Conservation (phyloP, 1,140 invertebrate genomes). For the Orius insidiosus region DNA sequence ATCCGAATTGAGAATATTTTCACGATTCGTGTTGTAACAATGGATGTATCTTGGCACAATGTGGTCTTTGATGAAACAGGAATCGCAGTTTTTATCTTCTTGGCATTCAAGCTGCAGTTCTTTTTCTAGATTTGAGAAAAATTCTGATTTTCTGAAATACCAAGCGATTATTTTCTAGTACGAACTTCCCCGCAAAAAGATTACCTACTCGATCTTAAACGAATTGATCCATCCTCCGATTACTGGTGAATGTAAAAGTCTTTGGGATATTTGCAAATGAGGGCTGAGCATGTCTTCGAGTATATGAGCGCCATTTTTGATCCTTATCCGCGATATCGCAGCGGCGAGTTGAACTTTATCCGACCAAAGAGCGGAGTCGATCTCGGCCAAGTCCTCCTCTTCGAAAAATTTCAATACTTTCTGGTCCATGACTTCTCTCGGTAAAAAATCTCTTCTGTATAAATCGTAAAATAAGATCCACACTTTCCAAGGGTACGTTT, state of each 20-base stretch:
- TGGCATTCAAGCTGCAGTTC: too few species aligned
- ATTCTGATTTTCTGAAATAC: not conserved
- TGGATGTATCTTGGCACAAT: constrained; percentile 11
- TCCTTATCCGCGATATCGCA: constrained; percentile 45
- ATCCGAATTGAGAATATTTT: constrained; percentile 9
- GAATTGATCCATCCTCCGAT: constrained; percentile 59
- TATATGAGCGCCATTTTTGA: constrained; percentile 45
- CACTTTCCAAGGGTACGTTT: constrained; percentile 20
- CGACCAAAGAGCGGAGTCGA: constrained; percentile 41
- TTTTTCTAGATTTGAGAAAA: not conserved
- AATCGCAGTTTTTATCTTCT: too few species aligned
- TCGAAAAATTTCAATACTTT: constrained; percentile 24
- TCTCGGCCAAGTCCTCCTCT: constrained; percentile 27
- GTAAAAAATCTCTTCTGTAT: constrained; percentile 36
- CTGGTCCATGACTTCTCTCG: constrained; percentile 16
- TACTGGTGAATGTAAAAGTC: constrained; percentile 36
- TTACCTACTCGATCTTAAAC: constrained; percentile 42
- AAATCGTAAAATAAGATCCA: constrained; percentile 45
- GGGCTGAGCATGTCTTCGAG: constrained; percentile 44
- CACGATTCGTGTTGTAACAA: constrained; percentile 5
- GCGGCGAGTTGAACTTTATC: constrained; percentile 46
- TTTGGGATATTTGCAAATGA: constrained; percentile 45
- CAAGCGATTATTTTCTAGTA: too few species aligned
- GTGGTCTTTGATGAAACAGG: constrained; percentile 10
- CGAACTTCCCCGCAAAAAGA: too few species aligned